These are phyloP conservation scores for Nebria salina DNA, from an alignment of 2,888 invertebrate genomes.

Conservation along the genomic window DNA sequence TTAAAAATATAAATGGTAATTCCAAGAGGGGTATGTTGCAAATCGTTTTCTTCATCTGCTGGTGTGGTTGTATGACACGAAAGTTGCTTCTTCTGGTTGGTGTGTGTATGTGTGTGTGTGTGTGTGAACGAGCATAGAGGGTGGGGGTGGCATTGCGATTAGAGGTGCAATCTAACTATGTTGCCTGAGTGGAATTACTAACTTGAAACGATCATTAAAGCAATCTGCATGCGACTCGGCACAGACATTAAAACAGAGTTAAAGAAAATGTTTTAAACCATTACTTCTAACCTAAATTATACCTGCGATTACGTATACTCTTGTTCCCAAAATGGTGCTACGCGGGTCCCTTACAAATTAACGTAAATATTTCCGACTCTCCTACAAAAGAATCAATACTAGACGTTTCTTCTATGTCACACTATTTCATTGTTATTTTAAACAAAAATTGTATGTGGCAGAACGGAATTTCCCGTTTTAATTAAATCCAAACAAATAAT, in stretches of 20 bases:
- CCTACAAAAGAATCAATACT: background rate
- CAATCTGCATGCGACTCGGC: constrained; percentile 39
- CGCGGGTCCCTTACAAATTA: background rate
- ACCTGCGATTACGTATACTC: constrained; percentile 7
- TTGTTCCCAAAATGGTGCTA: background rate
- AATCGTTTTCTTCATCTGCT: background rate
- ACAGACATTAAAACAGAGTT: constrained; percentile 41
- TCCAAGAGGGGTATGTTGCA: background rate
- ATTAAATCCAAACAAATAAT: no score
- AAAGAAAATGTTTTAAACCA: constrained; percentile 39
- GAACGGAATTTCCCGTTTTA: no score
- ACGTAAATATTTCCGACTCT: background rate
- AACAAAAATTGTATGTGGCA: no score
- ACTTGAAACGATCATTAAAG: constrained; percentile 38
- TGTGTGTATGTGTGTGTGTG: background rate
- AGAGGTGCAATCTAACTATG: constrained; percentile 42
- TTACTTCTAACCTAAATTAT: constrained; percentile 15
- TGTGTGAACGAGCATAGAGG: background rate
- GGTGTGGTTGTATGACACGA: background rate
- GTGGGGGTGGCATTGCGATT: constrained; percentile 11
- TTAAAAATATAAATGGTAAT: background rate
- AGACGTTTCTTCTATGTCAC: no score
- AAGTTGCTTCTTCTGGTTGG: background rate
- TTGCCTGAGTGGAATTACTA: constrained; percentile 43
- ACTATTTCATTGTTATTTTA: no score